These are phyloP conservation scores for Aphis gossypii DNA, from an alignment of 1,140 invertebrate genomes.

Conservation along the genomic window DNA sequence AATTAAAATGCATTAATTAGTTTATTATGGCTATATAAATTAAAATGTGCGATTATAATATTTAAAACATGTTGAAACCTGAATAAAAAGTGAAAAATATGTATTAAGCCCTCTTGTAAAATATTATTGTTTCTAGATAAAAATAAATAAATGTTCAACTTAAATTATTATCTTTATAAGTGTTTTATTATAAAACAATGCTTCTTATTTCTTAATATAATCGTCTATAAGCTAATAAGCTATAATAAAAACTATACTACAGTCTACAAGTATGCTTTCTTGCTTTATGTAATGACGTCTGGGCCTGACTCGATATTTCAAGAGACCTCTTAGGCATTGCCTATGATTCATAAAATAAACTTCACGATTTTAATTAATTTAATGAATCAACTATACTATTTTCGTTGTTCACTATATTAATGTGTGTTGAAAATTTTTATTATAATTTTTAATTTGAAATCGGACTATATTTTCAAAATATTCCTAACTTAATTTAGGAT, in stretches of 20 bases:
- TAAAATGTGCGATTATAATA: neutral
- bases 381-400: neutral
- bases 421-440: neutral
- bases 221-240: neutral
- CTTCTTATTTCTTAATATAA: neutral
- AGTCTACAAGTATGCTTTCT: neutral
- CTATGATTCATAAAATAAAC: neutral
- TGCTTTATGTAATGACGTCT: neutral
- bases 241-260: neutral
- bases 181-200: neutral
- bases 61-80: neutral
- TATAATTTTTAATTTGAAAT: neutral
- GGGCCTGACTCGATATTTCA: neutral
- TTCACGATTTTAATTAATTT: neutral
- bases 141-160: neutral
- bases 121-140: conserved; percentile 29
- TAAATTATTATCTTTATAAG: neutral
- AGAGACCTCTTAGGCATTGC: neutral
- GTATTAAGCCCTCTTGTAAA: conserved; percentile 7
- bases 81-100: neutral
- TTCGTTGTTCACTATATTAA: neutral
- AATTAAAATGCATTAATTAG: neutral
- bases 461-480: neutral
- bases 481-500: neutral
- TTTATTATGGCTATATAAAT: neutral